These are phyloP conservation scores for Ariolimax columbianus DNA, from an alignment of 2,888 invertebrate species.

Conservation along the genomic window DNA sequence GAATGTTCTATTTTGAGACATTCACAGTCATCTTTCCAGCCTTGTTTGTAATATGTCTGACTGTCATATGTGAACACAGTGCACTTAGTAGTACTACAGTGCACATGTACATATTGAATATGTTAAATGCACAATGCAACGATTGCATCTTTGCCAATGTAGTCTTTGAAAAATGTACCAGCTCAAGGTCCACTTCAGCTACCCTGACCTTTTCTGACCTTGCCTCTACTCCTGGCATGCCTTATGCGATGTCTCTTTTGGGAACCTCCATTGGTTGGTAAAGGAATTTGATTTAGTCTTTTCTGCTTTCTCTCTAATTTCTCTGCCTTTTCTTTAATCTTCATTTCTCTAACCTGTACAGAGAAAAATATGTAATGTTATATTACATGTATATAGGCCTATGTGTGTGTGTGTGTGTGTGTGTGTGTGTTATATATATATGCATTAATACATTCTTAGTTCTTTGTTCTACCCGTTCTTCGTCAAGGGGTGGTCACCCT, in stretches of 20 bases:
- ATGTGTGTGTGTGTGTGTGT: too few relatives aligned
- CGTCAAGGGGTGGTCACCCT: too few relatives aligned
- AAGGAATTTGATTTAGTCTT: constrained; percentile 47
- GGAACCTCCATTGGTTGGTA: neutral
- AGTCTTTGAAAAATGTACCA: neutral
- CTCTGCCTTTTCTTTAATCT: constrained; percentile 52
- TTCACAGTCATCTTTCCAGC: neutral
- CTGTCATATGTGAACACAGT: neutral
- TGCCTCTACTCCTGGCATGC: constrained; percentile 2
- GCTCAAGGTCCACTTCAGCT: neutral
- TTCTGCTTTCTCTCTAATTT: constrained; percentile 42
- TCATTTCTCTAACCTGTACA: constrained; percentile 46
- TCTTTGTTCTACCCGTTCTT: too few relatives aligned
- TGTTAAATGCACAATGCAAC: neutral
- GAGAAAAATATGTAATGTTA: too few relatives aligned
- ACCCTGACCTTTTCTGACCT: neutral
- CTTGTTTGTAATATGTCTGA: neutral
- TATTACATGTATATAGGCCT: too few relatives aligned
- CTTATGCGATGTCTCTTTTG: constrained; percentile 12
- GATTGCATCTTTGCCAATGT: neutral
- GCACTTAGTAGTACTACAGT: neutral
- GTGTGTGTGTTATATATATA: too few relatives aligned
- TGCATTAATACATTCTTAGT: too few relatives aligned
- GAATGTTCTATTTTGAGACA: too few relatives aligned
- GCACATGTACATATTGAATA: neutral